Evolutionary conservation across 2,797 vertebrate genomes (phyloP).

Genomic region (Rhinophrynus dorsalis): DNA sequence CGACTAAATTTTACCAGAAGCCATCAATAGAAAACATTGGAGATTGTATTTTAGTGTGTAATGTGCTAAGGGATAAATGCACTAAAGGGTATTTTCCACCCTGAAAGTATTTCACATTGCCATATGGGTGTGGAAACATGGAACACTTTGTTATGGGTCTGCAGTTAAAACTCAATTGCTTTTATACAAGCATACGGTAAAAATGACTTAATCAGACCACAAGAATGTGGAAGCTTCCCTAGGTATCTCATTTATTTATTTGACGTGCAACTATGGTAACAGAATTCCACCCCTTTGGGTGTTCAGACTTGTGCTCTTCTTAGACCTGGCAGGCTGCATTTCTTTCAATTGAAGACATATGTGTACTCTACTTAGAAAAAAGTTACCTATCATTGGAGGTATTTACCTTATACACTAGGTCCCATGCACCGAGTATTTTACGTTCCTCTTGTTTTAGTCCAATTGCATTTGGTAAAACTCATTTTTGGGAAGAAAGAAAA

Average conservation of each 20-base stretch:
- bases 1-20: no score
- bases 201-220: conserved; percentile 76
- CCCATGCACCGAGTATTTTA: background rate
- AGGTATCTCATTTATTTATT: conserved; percentile 89
- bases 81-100: conserved; percentile 44
- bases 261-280: conserved; percentile 80
- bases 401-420: background rate
- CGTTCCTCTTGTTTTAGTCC: background rate
- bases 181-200: conserved; percentile 70
- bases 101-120: conserved; percentile 38
- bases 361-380: conserved; percentile 59
- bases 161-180: conserved; percentile 59
- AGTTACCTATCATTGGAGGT: conserved; percentile 57
- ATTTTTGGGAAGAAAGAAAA: no score
- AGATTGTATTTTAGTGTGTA: conserved; percentile 28
- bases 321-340: conserved; percentile 63
- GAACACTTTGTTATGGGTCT: conserved; percentile 46
- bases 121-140: conserved; percentile 49
- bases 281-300: conserved; percentile 66
- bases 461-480: no score
- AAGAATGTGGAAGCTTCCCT: conserved; percentile 90
- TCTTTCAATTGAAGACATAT: conserved; percentile 73
- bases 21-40: no score
- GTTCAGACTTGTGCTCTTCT: conserved; percentile 69
- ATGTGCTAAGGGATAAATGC: conserved; percentile 29